phyloP scores from a whole-genome alignment of 2,797 vertebrate species.

The Octomys mimax region DNA sequence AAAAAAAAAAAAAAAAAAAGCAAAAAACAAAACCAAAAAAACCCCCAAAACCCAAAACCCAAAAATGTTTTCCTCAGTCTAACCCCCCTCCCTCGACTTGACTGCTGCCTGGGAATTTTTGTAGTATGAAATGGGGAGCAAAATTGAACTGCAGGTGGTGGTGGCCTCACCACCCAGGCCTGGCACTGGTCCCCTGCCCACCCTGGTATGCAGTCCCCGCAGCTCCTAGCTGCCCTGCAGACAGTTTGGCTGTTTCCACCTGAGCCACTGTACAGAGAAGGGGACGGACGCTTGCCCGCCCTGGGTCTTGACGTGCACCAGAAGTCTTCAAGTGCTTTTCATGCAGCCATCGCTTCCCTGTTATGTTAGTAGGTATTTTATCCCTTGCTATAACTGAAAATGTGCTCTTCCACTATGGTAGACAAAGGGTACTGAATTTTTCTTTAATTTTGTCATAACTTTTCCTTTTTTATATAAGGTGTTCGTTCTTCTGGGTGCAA shows the following conservation, averaged over 20 bases:
- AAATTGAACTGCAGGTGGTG: background rate
- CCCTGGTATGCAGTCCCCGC: background rate
- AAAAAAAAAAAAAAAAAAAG: background rate
- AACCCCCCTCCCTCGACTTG: background rate
- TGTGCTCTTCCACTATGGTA: background rate
- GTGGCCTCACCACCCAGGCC: background rate
- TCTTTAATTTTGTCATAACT: background rate
- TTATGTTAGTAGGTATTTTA: background rate
- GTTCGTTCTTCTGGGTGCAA: background rate
- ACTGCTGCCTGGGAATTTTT: background rate
- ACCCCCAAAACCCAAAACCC: background rate
- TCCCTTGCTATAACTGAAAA: background rate
- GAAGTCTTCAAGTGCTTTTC: background rate
- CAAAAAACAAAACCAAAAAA: too few relatives aligned
- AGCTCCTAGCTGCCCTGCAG: too few relatives aligned
- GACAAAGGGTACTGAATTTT: background rate
- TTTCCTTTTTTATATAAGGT: background rate
- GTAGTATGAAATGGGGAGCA: background rate
- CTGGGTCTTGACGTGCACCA: background rate
- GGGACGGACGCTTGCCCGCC: fast-evolving
- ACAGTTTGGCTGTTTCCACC: background rate
- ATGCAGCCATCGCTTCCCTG: background rate
- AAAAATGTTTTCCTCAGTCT: background rate
- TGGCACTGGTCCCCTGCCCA: background rate
- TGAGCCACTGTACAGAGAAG: background rate